These are phyloP conservation scores for Drosophila repletoides DNA, from an alignment of 1,140 invertebrate species.

Conservation along the genomic window DNA sequence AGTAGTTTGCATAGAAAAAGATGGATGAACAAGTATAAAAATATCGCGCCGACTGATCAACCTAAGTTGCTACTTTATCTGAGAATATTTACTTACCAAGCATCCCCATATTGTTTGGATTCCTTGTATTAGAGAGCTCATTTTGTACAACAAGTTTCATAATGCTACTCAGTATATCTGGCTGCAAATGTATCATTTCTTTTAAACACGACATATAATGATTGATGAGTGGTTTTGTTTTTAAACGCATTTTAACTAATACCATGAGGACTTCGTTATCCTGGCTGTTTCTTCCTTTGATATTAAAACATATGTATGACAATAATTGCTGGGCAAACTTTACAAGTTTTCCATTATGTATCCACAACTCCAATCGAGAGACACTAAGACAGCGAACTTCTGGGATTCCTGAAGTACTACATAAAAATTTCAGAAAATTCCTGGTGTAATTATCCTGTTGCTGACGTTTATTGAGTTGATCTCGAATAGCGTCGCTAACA, in stretches of 20 bases:
- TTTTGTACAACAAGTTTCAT: constrained; percentile 97
- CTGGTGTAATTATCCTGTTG: constrained; percentile 93
- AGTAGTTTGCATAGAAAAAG: too few relatives aligned
- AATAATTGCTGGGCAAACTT: constrained; percentile 96
- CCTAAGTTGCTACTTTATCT: too few relatives aligned
- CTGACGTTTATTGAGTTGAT: constrained; percentile 92
- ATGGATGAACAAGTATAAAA: too few relatives aligned
- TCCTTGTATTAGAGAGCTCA: constrained; percentile 94
- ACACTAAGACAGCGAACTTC: constrained; percentile 92
- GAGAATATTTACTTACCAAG: constrained; percentile 53
- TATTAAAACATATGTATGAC: constrained; percentile 94
- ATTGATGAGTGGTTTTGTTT: constrained; percentile 95
- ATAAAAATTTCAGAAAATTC: constrained; percentile 93
- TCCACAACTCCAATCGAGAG: constrained; percentile 94
- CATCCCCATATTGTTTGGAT: constrained; percentile 95
- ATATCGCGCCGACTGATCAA: too few relatives aligned
- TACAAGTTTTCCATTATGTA: constrained; percentile 97
- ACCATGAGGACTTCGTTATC: constrained; percentile 96
- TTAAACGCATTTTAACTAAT: constrained; percentile 94
- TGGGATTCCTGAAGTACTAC: constrained; percentile 91
- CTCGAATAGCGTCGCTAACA: constrained; percentile 93
- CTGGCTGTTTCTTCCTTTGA: constrained; percentile 86
- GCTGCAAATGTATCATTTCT: constrained; percentile 84
- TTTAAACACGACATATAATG: constrained; percentile 93
- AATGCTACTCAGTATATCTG: constrained; percentile 92